Evolutionary conservation across 1,140 invertebrate genomes (phyloP), one percentile per base, ranked within the genome.

Genomic region (Kradibia gibbosae): DNA sequence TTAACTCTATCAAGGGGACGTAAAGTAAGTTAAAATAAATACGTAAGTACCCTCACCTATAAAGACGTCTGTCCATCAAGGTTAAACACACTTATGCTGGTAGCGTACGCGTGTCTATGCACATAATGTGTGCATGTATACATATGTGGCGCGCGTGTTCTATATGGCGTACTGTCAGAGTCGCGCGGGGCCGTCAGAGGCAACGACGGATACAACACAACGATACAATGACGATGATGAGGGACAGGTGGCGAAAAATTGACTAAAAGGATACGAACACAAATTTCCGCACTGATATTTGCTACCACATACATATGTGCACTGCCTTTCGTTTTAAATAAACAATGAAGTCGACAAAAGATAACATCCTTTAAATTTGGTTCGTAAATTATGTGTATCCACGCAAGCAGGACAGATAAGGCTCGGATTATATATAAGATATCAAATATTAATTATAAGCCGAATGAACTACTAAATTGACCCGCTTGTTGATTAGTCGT

Each of bases 61-160:
- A 74, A 50, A 50, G 55, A 75, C 71, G 79, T 80, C 79, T 75
- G 78, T 42, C 48, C 57, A 57, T 75, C 79, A 80, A 80, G 79
- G 79, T 80, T 80, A 80, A 80, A 28, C 36, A 8, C 53, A 57
- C 48, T 45, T 25, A 17, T 22, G 28, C 39, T 62, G 13, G 34
- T 67, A 11, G 42, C n/a, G 20, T 72, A 17, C 31, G 25, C 34
- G 71, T 20, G 28, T 28, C 15, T 15, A 17, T 31, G n/a, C 50
- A 22, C 5, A 25, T 62, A 20, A 62, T 25, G 25, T 25, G 4
- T 67, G 60, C 15, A 34, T 39, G 62, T 22, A 39, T 22, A 13
- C 20, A 39, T 39, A 34, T 20, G 62, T 22, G 17, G 28, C 34
- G 70, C 70, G 70, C 25, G 70, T 20, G 71, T 31, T 20, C 20